Percentiles rank a stretch among this genome's conserved stretches.
phyloP scores from a whole-genome alignment of 2,797 vertebrate genomes.

The Chloroceryle amazona region DNA sequence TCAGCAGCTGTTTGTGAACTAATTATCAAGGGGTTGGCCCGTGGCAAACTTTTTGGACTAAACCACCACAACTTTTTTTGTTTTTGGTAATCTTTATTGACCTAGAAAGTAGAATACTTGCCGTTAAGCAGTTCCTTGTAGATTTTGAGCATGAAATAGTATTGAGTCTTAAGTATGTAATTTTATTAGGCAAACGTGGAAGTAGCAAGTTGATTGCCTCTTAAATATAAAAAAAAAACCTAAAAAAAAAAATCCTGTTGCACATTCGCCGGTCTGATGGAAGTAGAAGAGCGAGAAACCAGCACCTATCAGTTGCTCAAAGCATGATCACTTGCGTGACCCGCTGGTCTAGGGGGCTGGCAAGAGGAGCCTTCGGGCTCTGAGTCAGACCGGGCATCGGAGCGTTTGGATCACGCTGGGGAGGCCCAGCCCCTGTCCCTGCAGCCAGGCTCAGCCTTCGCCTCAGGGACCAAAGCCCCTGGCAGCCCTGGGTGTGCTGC shows the following conservation, averaged over 20 bases:
- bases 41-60: not conserved
- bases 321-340: not conserved
- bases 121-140: conserved; percentile 61
- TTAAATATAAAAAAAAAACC: not conserved
- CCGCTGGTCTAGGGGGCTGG: not conserved
- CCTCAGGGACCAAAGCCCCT: fast-evolving
- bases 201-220: conserved; percentile 52
- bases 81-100: conserved; percentile 23
- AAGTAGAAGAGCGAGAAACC: conserved; percentile 2
- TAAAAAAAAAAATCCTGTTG: not conserved
- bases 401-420: not conserved
- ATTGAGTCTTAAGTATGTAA: conserved; percentile 65
- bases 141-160: conserved; percentile 67
- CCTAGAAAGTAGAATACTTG: conserved; percentile 55
- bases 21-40: not conserved
- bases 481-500: not conserved
- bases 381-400: fast-evolving
- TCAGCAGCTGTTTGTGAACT: conserved; percentile 33
- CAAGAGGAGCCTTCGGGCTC: not conserved
- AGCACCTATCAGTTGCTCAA: not conserved
- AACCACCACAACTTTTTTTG: not conserved
- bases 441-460: fast-evolving
- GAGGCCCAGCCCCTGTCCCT: not conserved
- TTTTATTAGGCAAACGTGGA: conserved; percentile 55
- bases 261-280: not conserved